Evolutionary conservation across 1,140 invertebrate genomes (phyloP), one percentile per base, ranked within the genome.

Genomic region (Phocides pigmalion): DNA sequence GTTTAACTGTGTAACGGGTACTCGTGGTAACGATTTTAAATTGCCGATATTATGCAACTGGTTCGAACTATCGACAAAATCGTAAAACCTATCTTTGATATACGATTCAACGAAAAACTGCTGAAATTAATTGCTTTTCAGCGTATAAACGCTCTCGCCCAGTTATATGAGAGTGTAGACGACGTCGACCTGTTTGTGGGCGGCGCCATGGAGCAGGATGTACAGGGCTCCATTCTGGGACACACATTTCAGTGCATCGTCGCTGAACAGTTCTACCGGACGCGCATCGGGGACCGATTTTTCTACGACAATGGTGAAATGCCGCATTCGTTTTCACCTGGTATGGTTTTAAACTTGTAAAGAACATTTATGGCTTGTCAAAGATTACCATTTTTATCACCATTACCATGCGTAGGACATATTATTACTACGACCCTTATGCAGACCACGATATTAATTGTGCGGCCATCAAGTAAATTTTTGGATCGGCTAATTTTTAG

Each of bases 161-260:
- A 87, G 1, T 77, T 97, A 0, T 97, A 97, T 75, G 93, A 93
- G 44, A 93, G 88, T 51, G 95, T 96, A 0, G 96, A 98, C 50
- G 98, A 99, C 84, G 95, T 99, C 9, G 98, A 99, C 76, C 83
- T 98, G 11, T 97, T 96, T 51, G 96, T 98, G 9, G 97, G 97
- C 15, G 97, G 95, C 8, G 94, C 96, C 1, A 89, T 98, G 46
- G 98, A 99, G 89, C 81, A 78, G 0, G 94, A 95, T 51, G 93
- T 98, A 0, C 92, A 94, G 3, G 96, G 95, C 6, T 95, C 97
- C 0, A 88, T 98, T 3, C 92, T 96, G 3, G 98, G 98, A 0
- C 98, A 97, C 17, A 99, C 98, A 0, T 98, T 98, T 90, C 93
- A 97, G 14, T 98, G 97, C 75, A 96, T 99, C 47, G 91, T 99